These are phyloP conservation scores for Meandrina meandrites DNA, from an alignment of 92 coral and sea anemone genomes.

Conservation along the genomic window DNA sequence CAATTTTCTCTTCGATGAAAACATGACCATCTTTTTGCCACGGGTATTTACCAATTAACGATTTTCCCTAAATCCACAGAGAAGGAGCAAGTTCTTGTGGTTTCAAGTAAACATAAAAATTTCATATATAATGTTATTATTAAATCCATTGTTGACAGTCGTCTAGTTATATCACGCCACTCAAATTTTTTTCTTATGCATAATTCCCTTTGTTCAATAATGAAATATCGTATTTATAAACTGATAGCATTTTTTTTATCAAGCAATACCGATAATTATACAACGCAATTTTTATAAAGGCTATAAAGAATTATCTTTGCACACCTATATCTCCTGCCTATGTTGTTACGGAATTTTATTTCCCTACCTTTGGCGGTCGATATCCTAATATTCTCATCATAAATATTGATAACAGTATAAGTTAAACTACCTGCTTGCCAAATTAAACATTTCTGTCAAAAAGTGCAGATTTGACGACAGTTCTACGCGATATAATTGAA, in stretches of 20 bases:
- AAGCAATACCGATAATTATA: neutral
- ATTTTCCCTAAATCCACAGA: neutral
- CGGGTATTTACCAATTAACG: neutral
- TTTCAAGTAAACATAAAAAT: neutral
- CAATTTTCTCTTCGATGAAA: neutral
- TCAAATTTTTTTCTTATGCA: neutral
- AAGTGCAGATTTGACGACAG: conserved; percentile 10
- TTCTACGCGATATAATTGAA: neutral
- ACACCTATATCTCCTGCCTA: neutral
- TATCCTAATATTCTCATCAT: neutral
- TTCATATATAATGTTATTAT: too few species aligned
- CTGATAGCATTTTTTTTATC: neutral
- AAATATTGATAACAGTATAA: conserved; percentile 24
- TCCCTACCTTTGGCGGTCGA: conserved; percentile 1
- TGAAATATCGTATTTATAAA: neutral
- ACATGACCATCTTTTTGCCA: neutral
- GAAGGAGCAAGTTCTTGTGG: neutral
- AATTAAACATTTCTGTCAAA: conserved; percentile 30
- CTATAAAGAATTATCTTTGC: neutral
- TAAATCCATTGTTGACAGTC: neutral
- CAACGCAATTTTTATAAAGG: neutral
- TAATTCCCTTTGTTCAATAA: neutral
- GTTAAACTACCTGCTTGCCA: conserved; percentile 41
- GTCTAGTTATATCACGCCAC: neutral
- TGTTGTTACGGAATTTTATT: neutral